phyloP scores from a whole-genome alignment of 2,113 vertebrate species.

The Mormoops blainvillei region DNA sequence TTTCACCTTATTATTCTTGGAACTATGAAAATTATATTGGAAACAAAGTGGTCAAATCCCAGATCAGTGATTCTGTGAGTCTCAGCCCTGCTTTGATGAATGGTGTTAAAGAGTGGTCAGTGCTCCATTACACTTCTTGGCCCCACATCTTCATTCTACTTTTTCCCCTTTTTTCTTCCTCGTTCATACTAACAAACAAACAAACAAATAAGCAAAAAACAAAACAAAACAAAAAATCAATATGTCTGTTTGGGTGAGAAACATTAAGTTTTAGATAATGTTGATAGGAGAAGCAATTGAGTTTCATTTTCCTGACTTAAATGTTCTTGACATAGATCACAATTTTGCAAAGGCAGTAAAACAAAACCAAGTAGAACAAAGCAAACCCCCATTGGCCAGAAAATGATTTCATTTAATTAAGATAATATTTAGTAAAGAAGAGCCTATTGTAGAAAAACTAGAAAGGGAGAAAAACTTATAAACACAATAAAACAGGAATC shows the following conservation, averaged over 20 bases:
- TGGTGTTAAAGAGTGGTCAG: not conserved
- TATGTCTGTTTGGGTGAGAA: not conserved
- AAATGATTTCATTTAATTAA: constrained; percentile 16
- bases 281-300: not conserved
- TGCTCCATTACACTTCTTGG: not conserved
- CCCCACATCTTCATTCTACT: not conserved
- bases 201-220: not conserved
- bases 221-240: not conserved
- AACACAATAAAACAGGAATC: not conserved
- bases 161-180: not conserved
- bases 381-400: not conserved
- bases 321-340: not conserved
- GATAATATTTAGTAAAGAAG: not conserved
- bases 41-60: not conserved
- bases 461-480: not conserved
- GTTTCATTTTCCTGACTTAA: not conserved
- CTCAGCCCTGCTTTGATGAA: not conserved
- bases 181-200: not conserved
- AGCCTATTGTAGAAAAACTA: not conserved
- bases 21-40: not conserved
- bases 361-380: constrained; percentile 10
- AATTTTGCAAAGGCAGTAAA: not conserved
- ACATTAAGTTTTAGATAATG: not conserved
- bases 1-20: not conserved
- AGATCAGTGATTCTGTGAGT: not conserved